A percentile compares a stretch with the other conserved stretches of the same genome.
Conservation (phyloP, 2,888 invertebrate genomes). For the Argyra leucocephala region DNA sequence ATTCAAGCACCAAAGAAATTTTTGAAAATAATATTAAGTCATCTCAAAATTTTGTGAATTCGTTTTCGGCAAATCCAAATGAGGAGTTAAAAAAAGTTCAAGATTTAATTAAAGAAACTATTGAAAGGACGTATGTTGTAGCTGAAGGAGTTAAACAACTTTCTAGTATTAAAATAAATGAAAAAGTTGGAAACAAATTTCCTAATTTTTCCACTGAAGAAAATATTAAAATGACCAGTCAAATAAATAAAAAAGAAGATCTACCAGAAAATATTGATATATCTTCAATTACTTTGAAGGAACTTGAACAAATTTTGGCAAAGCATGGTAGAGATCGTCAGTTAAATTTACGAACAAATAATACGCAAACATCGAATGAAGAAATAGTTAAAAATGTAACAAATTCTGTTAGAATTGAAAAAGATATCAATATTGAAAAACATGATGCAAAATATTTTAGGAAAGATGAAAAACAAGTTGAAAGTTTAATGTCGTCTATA, state of each 20-base stretch:
- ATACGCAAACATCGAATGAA: conserved; percentile 26
- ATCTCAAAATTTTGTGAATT: conserved; percentile 28
- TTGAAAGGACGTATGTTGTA: conserved; percentile 59
- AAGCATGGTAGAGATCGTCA: conserved; percentile 36
- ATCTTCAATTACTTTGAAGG: conserved; percentile 39
- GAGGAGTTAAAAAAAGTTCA: conserved; percentile 40
- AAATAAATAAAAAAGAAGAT: conserved; percentile 24
- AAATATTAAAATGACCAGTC: background rate
- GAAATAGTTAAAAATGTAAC: background rate
- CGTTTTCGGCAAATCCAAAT: conserved; percentile 30
- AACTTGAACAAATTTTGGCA: conserved; percentile 41
- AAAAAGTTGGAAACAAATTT: background rate
- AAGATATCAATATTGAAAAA: background rate
- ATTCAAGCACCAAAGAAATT: conserved; percentile 57
- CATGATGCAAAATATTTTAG: background rate
- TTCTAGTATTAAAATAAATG: conserved; percentile 27
- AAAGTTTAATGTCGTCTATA: conserved; percentile 33
- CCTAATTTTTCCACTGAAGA: background rate
- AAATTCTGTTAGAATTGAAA: background rate
- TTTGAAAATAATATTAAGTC: conserved; percentile 30
- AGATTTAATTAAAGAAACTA: conserved; percentile 48
- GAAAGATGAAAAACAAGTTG: conserved; percentile 35
- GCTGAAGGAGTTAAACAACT: conserved; percentile 60
- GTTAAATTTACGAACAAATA: conserved; percentile 33
- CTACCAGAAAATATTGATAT: conserved; percentile 36